Evolutionary conservation across 2,797 vertebrate genomes (phyloP).

Genomic region (Phoebastria nigripes): DNA sequence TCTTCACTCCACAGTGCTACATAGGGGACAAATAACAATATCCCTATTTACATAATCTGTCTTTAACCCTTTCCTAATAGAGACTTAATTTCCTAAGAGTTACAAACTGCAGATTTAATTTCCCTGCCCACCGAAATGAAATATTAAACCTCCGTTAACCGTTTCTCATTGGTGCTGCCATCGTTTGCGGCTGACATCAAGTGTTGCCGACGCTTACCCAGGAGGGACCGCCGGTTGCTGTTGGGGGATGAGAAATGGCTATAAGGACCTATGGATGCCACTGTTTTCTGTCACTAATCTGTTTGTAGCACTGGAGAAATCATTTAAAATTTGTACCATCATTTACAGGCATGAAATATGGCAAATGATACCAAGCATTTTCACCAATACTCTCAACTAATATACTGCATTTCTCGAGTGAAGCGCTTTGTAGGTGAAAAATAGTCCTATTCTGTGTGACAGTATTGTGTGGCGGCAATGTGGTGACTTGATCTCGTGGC

Average conservation of each 20-base stretch:
- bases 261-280: neutral
- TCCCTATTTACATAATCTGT: conserved; percentile 73
- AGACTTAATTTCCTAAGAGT: conserved; percentile 60
- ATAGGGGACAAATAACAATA: conserved; percentile 57
- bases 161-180: conserved; percentile 3
- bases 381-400: neutral
- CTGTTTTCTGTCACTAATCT: neutral
- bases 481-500: neutral
- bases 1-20: conserved; percentile 48
- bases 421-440: neutral
- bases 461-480: neutral
- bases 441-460: neutral
- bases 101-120: conserved; percentile 59
- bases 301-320: neutral
- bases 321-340: neutral
- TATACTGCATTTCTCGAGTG: neutral
- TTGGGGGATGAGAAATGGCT: neutral
- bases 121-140: conserved; percentile 49
- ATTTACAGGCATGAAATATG: neutral
- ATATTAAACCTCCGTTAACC: neutral
- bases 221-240: neutral
- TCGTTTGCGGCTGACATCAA: neutral
- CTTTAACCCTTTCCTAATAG: conserved; percentile 72
- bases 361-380: neutral
- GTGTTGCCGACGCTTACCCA: neutral